Percentiles rank a stretch among this genome's conserved stretches.
Evolutionary conservation across 2,888 invertebrate species (phyloP).

Genomic region (Chrysopilus asiliformis): DNA sequence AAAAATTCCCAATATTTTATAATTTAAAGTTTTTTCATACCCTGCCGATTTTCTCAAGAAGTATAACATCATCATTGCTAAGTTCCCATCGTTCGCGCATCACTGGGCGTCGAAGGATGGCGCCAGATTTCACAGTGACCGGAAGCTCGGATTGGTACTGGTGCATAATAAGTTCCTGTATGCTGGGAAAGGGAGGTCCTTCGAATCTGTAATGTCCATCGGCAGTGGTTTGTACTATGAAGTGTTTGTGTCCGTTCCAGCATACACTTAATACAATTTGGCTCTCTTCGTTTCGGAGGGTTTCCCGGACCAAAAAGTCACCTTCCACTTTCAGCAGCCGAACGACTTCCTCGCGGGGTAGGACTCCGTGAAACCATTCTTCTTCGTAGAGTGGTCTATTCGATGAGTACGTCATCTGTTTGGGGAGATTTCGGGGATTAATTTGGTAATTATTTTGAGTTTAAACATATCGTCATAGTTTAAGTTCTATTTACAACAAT

Average conservation of each 20-base stretch:
- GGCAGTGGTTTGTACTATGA: constrained; percentile 87
- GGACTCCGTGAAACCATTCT: constrained; percentile 95
- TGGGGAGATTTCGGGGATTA: too few relatives aligned
- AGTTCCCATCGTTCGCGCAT: constrained; percentile 88
- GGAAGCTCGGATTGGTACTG: constrained; percentile 76
- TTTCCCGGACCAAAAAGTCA: constrained; percentile 88
- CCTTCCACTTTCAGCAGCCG: constrained; percentile 81
- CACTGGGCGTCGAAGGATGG: constrained; percentile 73
- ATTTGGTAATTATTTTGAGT: too few relatives aligned
- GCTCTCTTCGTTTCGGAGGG: constrained; percentile 77
- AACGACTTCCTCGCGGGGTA: constrained; percentile 92
- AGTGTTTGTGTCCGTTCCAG: constrained; percentile 94
- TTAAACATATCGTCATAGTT: too few relatives aligned
- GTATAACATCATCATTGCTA: constrained; percentile 85
- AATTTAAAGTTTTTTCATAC: constrained; percentile 42
- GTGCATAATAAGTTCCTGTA: constrained; percentile 80
- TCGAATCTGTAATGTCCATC: constrained; percentile 91
- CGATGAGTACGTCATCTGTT: constrained; percentile 36
- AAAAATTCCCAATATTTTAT: constrained; percentile 1
- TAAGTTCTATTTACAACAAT: too few relatives aligned
- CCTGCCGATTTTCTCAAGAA: constrained; percentile 86
- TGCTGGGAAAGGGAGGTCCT: constrained; percentile 85
- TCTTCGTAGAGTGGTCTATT: constrained; percentile 72
- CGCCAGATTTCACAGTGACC: constrained; percentile 85
- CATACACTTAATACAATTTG: constrained; percentile 90